Conservation (phyloP, 2,113 vertebrate genomes). For the Tetrao urogallus region DNA sequence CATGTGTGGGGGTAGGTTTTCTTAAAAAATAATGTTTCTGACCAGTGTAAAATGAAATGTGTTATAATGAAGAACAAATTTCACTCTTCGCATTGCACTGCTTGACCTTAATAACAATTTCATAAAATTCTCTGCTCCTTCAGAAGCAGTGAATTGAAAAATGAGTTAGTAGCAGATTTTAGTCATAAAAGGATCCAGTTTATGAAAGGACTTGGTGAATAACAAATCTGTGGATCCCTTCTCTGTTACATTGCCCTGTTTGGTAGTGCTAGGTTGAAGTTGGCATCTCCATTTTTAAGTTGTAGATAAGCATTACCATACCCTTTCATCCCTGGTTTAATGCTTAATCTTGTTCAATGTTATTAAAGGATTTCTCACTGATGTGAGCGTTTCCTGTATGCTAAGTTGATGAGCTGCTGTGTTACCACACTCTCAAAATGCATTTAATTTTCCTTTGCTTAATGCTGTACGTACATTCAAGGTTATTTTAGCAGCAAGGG, state of each 20-base stretch:
- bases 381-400: not conserved
- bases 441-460: not conserved
- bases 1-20: not conserved
- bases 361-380: not conserved
- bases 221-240: not conserved
- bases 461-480: not conserved
- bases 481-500: not conserved
- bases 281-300: not conserved
- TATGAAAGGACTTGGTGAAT: conserved; percentile 4
- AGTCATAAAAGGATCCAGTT: not conserved
- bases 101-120: conserved; percentile 41
- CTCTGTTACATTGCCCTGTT: not conserved
- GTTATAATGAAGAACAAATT: not conserved
- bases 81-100: not conserved
- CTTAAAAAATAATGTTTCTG: not conserved
- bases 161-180: conserved; percentile 3
- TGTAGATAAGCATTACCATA: not conserved
- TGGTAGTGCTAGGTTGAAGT: not conserved
- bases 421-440: not conserved
- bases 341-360: not conserved
- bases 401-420: not conserved
- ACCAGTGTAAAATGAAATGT: not conserved
- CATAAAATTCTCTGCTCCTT: not conserved
- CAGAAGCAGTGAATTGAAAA: conserved; percentile 30
- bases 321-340: not conserved